phyloP scores from a whole-genome alignment of 1,140 invertebrate species.

The Pseudomyrmex flavicornis region DNA sequence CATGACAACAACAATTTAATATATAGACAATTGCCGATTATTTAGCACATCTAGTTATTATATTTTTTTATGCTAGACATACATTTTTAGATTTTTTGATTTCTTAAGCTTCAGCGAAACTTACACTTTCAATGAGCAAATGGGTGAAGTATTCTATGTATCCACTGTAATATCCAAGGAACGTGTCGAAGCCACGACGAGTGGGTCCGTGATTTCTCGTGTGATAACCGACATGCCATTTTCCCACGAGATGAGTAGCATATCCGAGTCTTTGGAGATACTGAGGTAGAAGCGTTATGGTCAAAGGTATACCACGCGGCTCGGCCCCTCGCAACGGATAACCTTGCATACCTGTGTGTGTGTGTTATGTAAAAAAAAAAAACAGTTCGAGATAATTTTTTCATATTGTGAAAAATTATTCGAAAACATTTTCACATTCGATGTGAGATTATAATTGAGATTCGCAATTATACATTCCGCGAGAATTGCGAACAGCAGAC shows the following conservation, averaged over 20 bases:
- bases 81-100: no score
- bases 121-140: constrained; percentile 80
- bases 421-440: no score
- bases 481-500: no score
- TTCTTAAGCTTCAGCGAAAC: constrained; percentile 29
- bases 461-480: no score
- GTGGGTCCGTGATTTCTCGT: constrained; percentile 85
- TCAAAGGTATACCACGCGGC: constrained; percentile 86
- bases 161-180: constrained; percentile 89
- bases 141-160: constrained; percentile 87
- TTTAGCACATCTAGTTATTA: no score
- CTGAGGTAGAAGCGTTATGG: constrained; percentile 87
- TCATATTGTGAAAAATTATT: no score
- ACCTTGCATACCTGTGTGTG: constrained; percentile 87
- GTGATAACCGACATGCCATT: constrained; percentile 84
- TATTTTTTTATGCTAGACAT: neutral
- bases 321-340: constrained; percentile 86
- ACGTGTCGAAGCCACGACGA: constrained; percentile 87
- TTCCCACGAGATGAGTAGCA: constrained; percentile 79
- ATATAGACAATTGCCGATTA: neutral
- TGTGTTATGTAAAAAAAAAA: neutral
- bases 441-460: no score
- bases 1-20: no score
- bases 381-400: no score
- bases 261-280: constrained; percentile 83